Base-by-base conservation (phyloP, 2,888 invertebrate species). In the Julus scanicus region DNA sequence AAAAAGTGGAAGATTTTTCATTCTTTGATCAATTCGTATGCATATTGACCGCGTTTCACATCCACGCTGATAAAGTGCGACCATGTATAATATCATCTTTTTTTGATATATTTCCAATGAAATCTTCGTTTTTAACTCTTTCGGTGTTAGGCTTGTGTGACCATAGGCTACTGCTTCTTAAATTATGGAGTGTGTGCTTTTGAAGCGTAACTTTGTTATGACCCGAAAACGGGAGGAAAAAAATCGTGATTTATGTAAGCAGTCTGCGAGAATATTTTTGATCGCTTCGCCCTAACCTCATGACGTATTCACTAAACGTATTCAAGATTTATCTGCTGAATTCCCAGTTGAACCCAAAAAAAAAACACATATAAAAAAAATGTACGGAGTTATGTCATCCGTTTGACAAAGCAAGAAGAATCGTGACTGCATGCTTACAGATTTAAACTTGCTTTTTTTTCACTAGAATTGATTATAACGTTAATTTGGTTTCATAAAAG, bases 261-360 rank as follows among this genome's bases (percentile, higher is more conserved):
- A 71, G 71, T 71, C 71, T 71, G 29, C 71, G 71, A 71, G 71
- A 71, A 71, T 71, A 71, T 71, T 71, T 53, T 29, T 71, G 71
- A 71, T 71, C 71, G 71, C 71, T 71, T 71, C 71, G 71, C 71
- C 71, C 20, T 71, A 71, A 71, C 71, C 71, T 71, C 71, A 71
- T 71, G 71, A 71, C 71, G 71, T 71, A 71, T 71, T 71, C 71
- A 71, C 71, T 71, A 71, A 71, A 71, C 71, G 71, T 71, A 71
- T 71, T 71, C 71, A 71, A 71, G 71, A 71, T 71, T 71, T 71
- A 71, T 71, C 71, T 71, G 29, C 11, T 29, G 71, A 71, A 29
- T 71, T 29, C 71, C 71, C 71, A 71, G 71, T 71, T 29, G 71
- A 9, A 29, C 2, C 71, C 20, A 71, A 20, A 71, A 71, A 71